These are phyloP conservation scores for Speoplatyrhinus poulsoni DNA, from an alignment of 2,113 vertebrate species.

Conservation along the genomic window DNA sequence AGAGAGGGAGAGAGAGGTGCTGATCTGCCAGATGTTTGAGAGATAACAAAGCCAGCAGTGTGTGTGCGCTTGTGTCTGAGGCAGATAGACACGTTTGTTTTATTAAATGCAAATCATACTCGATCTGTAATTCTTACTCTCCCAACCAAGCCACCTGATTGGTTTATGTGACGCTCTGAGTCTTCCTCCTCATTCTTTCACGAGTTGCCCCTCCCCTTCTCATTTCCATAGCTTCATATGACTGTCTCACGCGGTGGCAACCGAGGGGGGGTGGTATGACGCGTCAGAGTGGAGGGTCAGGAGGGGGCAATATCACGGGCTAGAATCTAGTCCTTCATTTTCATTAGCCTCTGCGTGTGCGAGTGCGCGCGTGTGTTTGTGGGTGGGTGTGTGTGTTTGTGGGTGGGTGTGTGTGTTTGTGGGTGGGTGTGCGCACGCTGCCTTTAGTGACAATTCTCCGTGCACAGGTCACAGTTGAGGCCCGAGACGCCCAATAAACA, in stretches of 20 bases:
- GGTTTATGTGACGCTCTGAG: too few species aligned
- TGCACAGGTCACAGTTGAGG: slow-evolving; percentile 23
- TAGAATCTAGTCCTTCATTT: slow-evolving; percentile 19
- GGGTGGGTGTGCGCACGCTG: not conserved
- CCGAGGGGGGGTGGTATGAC: slow-evolving; percentile 3
- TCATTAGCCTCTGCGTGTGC: slow-evolving; percentile 18
- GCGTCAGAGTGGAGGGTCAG: slow-evolving; percentile 54
- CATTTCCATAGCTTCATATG: slow-evolving; percentile 48
- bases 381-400: slow-evolving; percentile 7
- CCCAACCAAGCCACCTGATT: not conserved
- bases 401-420: slow-evolving; percentile 5
- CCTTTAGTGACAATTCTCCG: slow-evolving; percentile 1
- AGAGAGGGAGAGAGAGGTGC: slow-evolving; percentile 48
- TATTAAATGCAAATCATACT: slow-evolving; percentile 2
- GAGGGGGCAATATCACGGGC: slow-evolving; percentile 26
- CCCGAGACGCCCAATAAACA: slow-evolving; percentile 42
- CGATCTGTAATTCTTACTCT: not conserved
- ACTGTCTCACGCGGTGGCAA: slow-evolving; percentile 17
- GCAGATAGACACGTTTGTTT: slow-evolving; percentile 4
- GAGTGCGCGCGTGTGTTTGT: slow-evolving; percentile 10
- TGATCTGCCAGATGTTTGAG: slow-evolving; percentile 62
- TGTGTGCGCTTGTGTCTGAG: slow-evolving; percentile 2
- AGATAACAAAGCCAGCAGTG: slow-evolving; percentile 28
- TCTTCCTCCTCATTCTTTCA: slow-evolving; percentile 19
- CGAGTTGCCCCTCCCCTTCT: not conserved